These are phyloP conservation scores for Megamerina dolium DNA, from an alignment of 2,888 invertebrate genomes.

Conservation along the genomic window DNA sequence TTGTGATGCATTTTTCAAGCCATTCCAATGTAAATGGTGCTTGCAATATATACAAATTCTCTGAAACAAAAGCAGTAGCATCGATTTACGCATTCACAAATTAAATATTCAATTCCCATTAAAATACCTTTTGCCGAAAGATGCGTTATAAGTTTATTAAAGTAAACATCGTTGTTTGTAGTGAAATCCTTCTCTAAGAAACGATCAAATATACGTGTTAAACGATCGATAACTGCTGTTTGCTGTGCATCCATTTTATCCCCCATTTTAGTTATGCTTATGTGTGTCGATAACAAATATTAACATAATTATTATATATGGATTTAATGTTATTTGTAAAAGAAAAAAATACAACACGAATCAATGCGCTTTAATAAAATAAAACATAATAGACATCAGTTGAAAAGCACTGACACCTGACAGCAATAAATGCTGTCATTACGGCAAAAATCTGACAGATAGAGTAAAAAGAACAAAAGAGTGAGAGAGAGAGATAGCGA, in stretches of 20 bases:
- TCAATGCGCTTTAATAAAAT: too few relatives aligned
- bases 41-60: constrained; percentile 41
- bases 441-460: too few relatives aligned
- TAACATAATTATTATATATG: too few relatives aligned
- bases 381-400: too few relatives aligned
- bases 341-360: too few relatives aligned
- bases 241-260: constrained; percentile 19
- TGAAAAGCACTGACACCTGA: too few relatives aligned
- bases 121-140: constrained; percentile 52
- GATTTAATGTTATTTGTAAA: too few relatives aligned
- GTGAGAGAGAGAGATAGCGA: too few relatives aligned
- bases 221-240: constrained; percentile 28
- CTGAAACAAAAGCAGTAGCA: constrained; percentile 29
- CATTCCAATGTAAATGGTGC: constrained; percentile 47
- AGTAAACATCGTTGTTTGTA: constrained; percentile 55
- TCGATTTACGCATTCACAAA: neutral
- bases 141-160: constrained; percentile 60
- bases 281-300: too few relatives aligned
- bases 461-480: too few relatives aligned
- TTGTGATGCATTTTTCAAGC: constrained; percentile 47
- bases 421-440: too few relatives aligned
- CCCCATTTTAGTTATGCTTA: too few relatives aligned
- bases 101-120: neutral
- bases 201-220: constrained; percentile 35
- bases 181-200: constrained; percentile 37